Base-by-base conservation (phyloP, 2,113 vertebrate genomes). In the Haemorhous mexicanus region DNA sequence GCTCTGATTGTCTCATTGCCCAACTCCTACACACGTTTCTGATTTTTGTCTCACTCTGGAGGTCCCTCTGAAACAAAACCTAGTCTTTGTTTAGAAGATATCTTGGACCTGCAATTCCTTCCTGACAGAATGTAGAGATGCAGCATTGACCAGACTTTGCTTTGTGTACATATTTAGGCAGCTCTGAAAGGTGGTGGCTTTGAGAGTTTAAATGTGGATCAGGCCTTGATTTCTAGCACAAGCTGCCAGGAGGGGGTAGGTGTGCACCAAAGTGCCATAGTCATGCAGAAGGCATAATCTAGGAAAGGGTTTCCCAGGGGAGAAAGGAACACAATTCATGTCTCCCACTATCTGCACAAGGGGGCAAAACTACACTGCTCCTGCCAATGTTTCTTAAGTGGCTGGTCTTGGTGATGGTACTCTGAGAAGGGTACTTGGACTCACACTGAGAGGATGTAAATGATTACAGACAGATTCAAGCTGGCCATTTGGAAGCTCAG, bases 291-390 rank as follows among this genome's bases (percentile, higher is more conserved):
- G 21, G 49, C 35, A 7, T 43, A 32, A 61, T 28, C 30, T 30
- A 35, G 70, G 12, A 24, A 39, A 59, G 15, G 9, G 30, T 37
- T 81, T 6, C 16, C 8, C 21, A 8, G 19, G 23, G 26, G 4
- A 70, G 17, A 75, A 6, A 41, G 13, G 43, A 52, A 55, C 0
- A 0, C 7, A 43, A 22, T 49, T 81, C 43, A 50, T 6, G 2
- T 81, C 14, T 91, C 50, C 20, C 13, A 11, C 4, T 52, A 5
- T 16, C 35, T 50, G 7, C 7, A 2, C 21, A 28, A 49, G 30
- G 19, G 6, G 5, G 13, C 6, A 17, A 59, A 91, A 41, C 23
- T 16, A 30, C 0, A 0, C 28, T 39, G 39, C 3, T 3, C 0
- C 24, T 80, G 22, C 49, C 50, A 14, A 0, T 46, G 10, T 52